Base-by-base conservation (phyloP, 2,113 vertebrate species). In the Tringa solitaria region DNA sequence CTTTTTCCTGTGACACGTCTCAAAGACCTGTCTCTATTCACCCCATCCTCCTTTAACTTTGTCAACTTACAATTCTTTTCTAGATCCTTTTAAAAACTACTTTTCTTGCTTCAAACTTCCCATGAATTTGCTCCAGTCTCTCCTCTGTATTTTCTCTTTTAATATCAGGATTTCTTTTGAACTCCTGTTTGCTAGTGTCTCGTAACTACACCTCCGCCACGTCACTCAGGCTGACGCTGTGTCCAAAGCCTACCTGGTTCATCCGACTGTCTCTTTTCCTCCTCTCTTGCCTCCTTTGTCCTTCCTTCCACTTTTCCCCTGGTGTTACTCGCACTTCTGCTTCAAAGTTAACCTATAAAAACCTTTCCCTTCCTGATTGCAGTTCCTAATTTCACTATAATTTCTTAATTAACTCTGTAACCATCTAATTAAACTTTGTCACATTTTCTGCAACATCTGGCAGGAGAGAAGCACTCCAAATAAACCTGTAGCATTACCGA, bases 341-440 rank as follows among this genome's bases (percentile, higher is more conserved):
- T 89, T 79, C 69, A 73, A 84, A 84, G 64, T 4, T 82, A 10
- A 72, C 78, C 76, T 92, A 75, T 45, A 75, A 90, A 93, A 94
- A 48, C 23, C 33, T 89, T 92, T 60, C 76, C 57, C 76, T 88
- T 90, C 48, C 76, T 96, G 73, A 93, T 94, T 90, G 67, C 67
- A 67, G 30, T 30, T 63, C 27, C 48, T 87, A 84, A 96, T 95
- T 90, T 93, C 56, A 84, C 57, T 94, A 27, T 57, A 80, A 94
- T 95, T 90, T 93, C 35, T 84, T 92, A 72, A 96, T 96, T 72
- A 95, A 67, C 33, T 59, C 54, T 68, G 22, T 73, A 90, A 93
- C 39, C 74, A 64, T 64, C 43, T 84, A 72, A 94, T 89, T 90
- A 81, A 90, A 87, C 48, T 94, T 75, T 57, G 64, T 16, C 35